phyloP scores from a whole-genome alignment of 2,113 vertebrate species.

The Ahaetulla prasina region DNA sequence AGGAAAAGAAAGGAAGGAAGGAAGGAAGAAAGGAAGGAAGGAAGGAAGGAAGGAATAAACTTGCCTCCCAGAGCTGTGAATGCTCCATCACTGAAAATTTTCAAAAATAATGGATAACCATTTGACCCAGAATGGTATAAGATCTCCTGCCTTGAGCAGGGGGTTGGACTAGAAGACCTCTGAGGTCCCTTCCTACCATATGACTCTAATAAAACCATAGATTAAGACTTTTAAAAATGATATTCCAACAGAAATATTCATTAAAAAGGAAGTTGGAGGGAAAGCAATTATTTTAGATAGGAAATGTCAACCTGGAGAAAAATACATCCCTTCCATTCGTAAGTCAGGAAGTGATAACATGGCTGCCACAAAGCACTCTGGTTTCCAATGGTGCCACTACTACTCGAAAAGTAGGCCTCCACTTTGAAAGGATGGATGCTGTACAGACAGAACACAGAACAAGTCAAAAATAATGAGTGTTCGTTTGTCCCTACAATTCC shows the following conservation, averaged over 20 bases:
- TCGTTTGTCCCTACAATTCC: neutral
- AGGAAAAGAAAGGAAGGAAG: no score
- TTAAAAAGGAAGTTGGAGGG: neutral
- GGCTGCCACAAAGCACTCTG: neutral
- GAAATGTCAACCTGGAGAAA: neutral
- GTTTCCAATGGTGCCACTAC: neutral
- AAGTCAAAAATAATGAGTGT: neutral
- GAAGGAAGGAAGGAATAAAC: no score
- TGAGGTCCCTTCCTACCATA: no score
- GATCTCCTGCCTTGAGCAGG: no score
- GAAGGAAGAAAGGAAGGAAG: no score
- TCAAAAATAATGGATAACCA: no score
- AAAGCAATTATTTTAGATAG: neutral
- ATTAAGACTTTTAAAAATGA: neutral
- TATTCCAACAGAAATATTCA: neutral
- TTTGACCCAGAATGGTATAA: no score
- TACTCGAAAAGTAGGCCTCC: neutral
- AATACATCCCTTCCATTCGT: neutral
- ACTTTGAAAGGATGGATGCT: neutral
- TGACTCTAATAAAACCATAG: neutral
- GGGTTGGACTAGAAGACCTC: neutral
- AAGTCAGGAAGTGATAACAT: neutral
- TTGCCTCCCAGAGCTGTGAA: no score
- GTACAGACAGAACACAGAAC: neutral
- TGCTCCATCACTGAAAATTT: no score